A percentile compares a stretch with the other conserved stretches of the same genome.
Conservation (phyloP, 1,140 invertebrate genomes). For the Danaus melanippus region DNA sequence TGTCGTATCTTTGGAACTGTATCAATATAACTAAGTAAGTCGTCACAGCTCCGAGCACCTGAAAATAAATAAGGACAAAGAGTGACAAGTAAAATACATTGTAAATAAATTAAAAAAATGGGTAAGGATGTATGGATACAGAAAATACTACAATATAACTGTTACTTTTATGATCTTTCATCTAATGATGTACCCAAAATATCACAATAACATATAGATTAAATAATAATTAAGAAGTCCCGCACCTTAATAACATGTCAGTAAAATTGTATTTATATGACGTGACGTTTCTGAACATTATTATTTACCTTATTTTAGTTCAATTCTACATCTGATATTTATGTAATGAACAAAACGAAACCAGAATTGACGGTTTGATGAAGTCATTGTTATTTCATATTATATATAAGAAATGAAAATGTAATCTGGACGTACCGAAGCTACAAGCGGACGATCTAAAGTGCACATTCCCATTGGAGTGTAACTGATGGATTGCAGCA, state of each 20-base stretch:
- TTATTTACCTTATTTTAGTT: no score
- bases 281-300: no score
- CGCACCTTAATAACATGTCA: no score
- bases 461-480: slow-evolving; percentile 77
- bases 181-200: no score
- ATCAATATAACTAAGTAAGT: slow-evolving; percentile 81
- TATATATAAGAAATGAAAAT: background rate
- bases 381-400: no score
- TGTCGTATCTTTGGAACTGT: slow-evolving; percentile 77
- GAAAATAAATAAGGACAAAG: slow-evolving; percentile 34
- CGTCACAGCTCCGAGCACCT: slow-evolving; percentile 79
- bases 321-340: no score
- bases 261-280: no score
- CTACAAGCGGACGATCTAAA: slow-evolving; percentile 75
- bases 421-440: slow-evolving; percentile 71
- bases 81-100: background rate
- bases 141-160: background rate
- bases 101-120: background rate
- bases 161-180: background rate
- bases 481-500: slow-evolving; percentile 75
- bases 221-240: no score
- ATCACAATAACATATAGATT: no score
- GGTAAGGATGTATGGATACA: background rate
- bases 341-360: no score
- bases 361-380: no score